phyloP scores from a whole-genome alignment of 2,797 vertebrate species.

The Sebastes taczanowskii region DNA sequence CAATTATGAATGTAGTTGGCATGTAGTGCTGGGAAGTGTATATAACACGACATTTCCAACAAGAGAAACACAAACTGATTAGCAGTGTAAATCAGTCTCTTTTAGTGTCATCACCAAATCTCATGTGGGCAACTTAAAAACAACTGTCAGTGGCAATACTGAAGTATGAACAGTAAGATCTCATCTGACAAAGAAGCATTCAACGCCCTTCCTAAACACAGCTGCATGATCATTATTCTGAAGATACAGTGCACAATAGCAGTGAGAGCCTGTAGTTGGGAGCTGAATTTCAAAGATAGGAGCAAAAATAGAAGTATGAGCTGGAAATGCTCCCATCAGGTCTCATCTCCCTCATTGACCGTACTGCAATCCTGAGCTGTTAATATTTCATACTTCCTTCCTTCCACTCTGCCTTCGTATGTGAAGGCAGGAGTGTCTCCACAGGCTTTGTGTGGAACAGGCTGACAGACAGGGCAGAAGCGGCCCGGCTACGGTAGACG shows the following conservation, averaged over 20 bases:
- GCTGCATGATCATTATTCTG: background rate
- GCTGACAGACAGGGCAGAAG: conserved; percentile 9
- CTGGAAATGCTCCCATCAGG: conserved; percentile 50
- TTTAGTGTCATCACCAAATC: background rate
- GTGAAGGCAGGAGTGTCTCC: conserved; percentile 52
- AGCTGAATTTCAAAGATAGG: conserved; percentile 40
- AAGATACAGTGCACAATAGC: background rate
- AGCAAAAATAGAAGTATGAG: conserved; percentile 60
- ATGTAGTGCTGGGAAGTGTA: conserved; percentile 14
- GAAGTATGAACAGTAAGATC: background rate
- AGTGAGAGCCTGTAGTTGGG: background rate
- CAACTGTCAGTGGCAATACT: background rate
- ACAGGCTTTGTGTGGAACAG: conserved; percentile 29
- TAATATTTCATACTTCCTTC: conserved; percentile 76
- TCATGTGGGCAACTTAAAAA: background rate
- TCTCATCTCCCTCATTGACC: conserved; percentile 59
- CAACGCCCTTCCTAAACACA: background rate
- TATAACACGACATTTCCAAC: conserved; percentile 3
- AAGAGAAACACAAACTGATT: background rate
- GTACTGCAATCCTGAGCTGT: conserved; percentile 58
- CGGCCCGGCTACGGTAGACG: background rate
- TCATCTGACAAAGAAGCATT: background rate
- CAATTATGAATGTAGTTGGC: conserved; percentile 49
- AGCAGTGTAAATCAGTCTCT: background rate
- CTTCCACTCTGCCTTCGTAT: conserved; percentile 30